Percentiles rank a stretch among this genome's conserved stretches.
These are phyloP conservation scores for Calcarius lapponicus DNA, from an alignment of 2,797 vertebrate genomes.

Conservation along the genomic window DNA sequence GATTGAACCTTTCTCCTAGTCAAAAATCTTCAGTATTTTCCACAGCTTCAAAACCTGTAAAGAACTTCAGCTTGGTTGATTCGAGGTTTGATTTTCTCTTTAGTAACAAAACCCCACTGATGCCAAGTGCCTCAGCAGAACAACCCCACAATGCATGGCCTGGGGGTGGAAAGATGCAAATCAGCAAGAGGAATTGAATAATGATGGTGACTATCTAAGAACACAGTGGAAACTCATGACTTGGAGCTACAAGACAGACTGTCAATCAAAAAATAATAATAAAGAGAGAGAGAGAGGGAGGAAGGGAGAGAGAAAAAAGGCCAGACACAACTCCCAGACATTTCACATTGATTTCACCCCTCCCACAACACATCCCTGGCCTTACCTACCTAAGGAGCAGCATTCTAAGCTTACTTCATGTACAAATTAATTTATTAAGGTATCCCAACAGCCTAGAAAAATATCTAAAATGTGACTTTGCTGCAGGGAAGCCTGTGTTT, in stretches of 20 bases:
- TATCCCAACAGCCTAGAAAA: background rate
- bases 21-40: background rate
- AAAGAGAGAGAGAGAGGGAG: background rate
- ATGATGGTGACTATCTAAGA: slow-evolving; percentile 21
- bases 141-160: slow-evolving; percentile 31
- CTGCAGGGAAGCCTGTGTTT: background rate
- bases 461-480: background rate
- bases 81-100: background rate
- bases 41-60: slow-evolving; percentile 7
- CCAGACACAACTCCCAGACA: slow-evolving; percentile 28
- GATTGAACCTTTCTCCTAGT: background rate
- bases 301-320: background rate
- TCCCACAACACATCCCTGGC: slow-evolving; percentile 33
- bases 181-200: slow-evolving; percentile 71
- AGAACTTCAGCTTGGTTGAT: background rate
- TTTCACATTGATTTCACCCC: slow-evolving; percentile 15
- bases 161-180: slow-evolving; percentile 35
- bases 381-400: slow-evolving; percentile 15
- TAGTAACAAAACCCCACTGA: background rate
- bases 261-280: slow-evolving; percentile 18
- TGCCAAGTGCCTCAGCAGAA: background rate
- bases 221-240: slow-evolving; percentile 14
- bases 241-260: slow-evolving; percentile 29
- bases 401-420: background rate
- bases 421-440: background rate